Evolutionary conservation across 2,888 invertebrate species (phyloP), one percentile per base, ranked within the genome.

Genomic region (Lottia scabra): DNA sequence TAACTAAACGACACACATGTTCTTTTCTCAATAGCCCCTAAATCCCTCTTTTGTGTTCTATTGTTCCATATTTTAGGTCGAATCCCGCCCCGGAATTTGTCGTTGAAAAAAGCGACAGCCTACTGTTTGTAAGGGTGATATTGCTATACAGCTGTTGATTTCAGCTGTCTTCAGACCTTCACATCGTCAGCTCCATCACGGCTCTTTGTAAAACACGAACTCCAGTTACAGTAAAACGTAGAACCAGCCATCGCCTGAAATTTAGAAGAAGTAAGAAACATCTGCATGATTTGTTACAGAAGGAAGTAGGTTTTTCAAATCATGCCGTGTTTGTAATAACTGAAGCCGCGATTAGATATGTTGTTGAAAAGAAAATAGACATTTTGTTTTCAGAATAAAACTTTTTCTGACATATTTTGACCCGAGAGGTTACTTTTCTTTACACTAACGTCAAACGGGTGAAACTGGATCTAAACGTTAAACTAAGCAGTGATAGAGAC

Each of bases 1-100:
- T 56, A 23, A 56, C 56, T 56, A 56, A 56, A 56, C 56, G 56
- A 56, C 56, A 56, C 56, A 56, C 56, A 56, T 56, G 56, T 56
- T 56, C 56, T 23, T 56, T 56, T 56, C 56, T 56, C 56, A 56
- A 56, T 56, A 23, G 56, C 56, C 56, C 56, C 56, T 56, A 56
- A 56, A 56, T 56, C 56, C 56, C 56, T 13, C 23, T 56, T 56
- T 38, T 56, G 56, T 56, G 19, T 19, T 56, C 56, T 23, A 56
- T 56, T 56, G 56, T 56, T 56, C 56, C 23, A 19, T n/a, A 23
- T 56, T 38, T 38, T 2, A 23, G 56, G 56, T 56, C 56, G 56
- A 56, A 56, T 56, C 56, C 56, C 56, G 56, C 56, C 56, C 56
- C 56, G 56, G 56, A 56, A 56, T 56, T 56, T 56, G 56, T 12